A percentile compares a stretch with the other conserved stretches of the same genome.
phyloP scores from a whole-genome alignment of 2,113 vertebrate genomes.

The Barnardius zonarius region DNA sequence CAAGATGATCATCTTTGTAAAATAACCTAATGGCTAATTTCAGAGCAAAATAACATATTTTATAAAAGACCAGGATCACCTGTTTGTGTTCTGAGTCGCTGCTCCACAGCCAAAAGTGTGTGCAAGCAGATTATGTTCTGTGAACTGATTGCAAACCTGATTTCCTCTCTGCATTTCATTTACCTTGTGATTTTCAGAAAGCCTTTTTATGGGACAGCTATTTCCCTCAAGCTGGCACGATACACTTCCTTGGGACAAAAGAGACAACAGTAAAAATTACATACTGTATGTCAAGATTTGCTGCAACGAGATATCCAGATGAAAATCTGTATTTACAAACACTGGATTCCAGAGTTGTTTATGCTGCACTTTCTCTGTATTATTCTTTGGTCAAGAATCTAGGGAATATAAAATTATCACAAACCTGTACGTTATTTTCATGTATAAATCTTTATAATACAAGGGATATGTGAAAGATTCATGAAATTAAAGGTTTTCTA shows the following conservation, averaged over 20 bases:
- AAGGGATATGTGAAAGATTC: not conserved
- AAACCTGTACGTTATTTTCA: not conserved
- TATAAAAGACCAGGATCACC: not conserved
- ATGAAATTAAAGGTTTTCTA: not conserved
- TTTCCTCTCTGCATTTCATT: not conserved
- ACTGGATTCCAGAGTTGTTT: not conserved
- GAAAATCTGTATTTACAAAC: not conserved
- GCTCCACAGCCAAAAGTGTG: not conserved
- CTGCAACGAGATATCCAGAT: not conserved
- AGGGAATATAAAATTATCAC: not conserved
- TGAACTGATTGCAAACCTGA: not conserved
- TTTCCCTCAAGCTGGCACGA: not conserved
- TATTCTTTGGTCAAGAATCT: conserved; percentile 3
- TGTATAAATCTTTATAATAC: not conserved
- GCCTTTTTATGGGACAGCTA: not conserved
- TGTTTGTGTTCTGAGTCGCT: not conserved
- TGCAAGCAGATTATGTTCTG: not conserved
- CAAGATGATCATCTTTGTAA: not conserved
- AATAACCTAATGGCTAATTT: not conserved
- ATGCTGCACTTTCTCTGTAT: not conserved
- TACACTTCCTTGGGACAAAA: not conserved
- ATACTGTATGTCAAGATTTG: not conserved
- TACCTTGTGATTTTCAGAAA: not conserved
- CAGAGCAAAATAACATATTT: not conserved
- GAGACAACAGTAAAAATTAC: not conserved